Evolutionary conservation across 23 tunicate species (phyloP), one percentile per base, ranked within the genome.

Genomic region (Phallusia fumigata): DNA sequence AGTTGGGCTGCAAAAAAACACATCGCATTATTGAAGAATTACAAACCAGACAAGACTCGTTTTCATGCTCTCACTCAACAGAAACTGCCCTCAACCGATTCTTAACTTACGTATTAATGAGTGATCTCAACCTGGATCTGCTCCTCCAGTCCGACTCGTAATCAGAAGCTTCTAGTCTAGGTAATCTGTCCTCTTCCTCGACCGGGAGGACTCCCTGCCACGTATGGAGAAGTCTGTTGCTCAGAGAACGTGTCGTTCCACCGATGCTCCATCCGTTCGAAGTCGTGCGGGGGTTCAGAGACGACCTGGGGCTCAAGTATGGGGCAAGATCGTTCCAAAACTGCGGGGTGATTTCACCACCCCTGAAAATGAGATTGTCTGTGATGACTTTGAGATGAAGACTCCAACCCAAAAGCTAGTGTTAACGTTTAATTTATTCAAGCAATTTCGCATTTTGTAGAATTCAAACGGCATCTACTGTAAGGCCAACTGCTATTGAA

Each of bases 271-370:
- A 58, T 58, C 69, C 69, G 69, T 58, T 58, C 3, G 69, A 58
- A 3, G 69, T 58, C 69, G 69, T 58, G 16, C 15, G 69, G 28
- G 69, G 69, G 69, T 58, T 58, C 8, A 58, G 69, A 3, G 69
- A 6, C 28, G 69, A 58, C 28, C 28, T 58, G 69, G 69, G 69
- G 28, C 69, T 58, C 16, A 58, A 16, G 28, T 58, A 58, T 1
- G 69, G 69, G 69, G 69, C 69, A 58, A 58, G 69, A 58, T 58
- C 69, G 28, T 58, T 58, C 69, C 69, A 58, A 24, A 58, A 58
- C 28, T 58, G 69, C 69, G 69, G 69, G 28, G 69, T 58, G 69
- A 58, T 58, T 58, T 58, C 69, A 58, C 69, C 69, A 6, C 69
- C 69, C 1, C 69, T 58, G 16, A 21, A 58, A 21, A n/a, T n/a